Conservation (phyloP, 1,140 invertebrate species). For the Trypoxylus dichotomus region DNA sequence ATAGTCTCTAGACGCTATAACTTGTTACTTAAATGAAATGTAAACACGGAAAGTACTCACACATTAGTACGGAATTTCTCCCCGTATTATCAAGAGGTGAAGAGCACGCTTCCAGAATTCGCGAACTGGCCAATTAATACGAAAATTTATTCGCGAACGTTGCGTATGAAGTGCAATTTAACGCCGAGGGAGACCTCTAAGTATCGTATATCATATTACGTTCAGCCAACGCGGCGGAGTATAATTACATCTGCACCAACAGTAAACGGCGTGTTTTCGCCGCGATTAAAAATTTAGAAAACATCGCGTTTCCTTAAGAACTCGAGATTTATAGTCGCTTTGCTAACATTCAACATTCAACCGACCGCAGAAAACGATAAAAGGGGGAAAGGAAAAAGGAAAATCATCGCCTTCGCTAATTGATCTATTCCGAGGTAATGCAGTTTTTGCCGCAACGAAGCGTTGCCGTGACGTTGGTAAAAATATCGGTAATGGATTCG, state of each 20-base stretch:
- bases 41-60: neutral
- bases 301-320: neutral
- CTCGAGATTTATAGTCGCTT: neutral
- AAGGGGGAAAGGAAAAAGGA: neutral
- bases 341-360: neutral
- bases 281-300: constrained; percentile 19
- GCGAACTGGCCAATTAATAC: neutral
- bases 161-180: constrained; percentile 20
- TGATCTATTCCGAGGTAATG: constrained; percentile 17
- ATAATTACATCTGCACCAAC: constrained; percentile 1
- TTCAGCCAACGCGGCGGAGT: neutral
- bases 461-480: neutral
- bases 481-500: constrained; percentile 26
- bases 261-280: neutral
- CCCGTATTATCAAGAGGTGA: neutral
- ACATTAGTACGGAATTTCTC: neutral
- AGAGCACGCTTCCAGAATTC: neutral
- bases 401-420: constrained; percentile 8
- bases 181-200: neutral
- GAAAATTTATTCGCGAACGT: constrained; percentile 19
- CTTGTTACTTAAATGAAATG: neutral
- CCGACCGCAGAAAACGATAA: neutral
- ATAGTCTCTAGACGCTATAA: too few relatives aligned
- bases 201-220: neutral
- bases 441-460: constrained; percentile 20